Conservation (phyloP, 2,888 invertebrate species). For the Heliconius charithonia region DNA sequence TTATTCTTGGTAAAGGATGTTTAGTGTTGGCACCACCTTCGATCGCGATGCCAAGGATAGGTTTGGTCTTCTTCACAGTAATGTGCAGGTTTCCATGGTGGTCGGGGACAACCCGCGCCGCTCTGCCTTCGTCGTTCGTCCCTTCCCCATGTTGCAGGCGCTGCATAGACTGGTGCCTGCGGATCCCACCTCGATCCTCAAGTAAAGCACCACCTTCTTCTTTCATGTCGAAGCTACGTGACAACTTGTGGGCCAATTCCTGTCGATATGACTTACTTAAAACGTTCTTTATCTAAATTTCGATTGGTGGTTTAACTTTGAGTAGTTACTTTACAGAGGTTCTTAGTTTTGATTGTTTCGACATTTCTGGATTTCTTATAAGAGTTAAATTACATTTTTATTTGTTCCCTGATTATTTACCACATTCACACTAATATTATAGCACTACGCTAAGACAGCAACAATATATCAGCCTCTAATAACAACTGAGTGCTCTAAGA, state of each 20-base stretch:
- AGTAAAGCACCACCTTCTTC: constrained; percentile 90
- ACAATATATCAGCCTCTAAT: constrained; percentile 78
- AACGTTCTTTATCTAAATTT: constrained; percentile 45
- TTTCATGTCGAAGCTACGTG: constrained; percentile 94
- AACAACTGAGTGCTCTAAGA: constrained; percentile 74
- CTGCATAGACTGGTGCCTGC: constrained; percentile 91
- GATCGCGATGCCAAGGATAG: constrained; percentile 97
- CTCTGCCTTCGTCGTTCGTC: constrained; percentile 78
- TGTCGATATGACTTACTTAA: constrained; percentile 63
- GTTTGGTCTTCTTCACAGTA: constrained; percentile 95
- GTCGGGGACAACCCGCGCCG: constrained; percentile 89
- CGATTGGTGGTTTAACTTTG: constrained; percentile 36
- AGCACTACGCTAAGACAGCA: constrained; percentile 76
- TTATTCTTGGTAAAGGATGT: constrained; percentile 96
- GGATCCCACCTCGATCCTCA: constrained; percentile 86
- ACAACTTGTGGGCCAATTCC: constrained; percentile 94
- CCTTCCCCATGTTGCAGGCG: constrained; percentile 86
- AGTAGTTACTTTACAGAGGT: constrained; percentile 26
- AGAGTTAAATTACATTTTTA: constrained; percentile 46
- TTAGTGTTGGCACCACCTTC: constrained; percentile 98
- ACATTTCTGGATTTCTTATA: constrained; percentile 39
- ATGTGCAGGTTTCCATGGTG: constrained; percentile 94
- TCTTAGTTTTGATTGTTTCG: constrained; percentile 27
- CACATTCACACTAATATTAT: constrained; percentile 78
- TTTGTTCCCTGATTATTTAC: constrained; percentile 65